Conservation (phyloP, 2,888 invertebrate species). For the Caenorhabditis panamensis region DNA sequence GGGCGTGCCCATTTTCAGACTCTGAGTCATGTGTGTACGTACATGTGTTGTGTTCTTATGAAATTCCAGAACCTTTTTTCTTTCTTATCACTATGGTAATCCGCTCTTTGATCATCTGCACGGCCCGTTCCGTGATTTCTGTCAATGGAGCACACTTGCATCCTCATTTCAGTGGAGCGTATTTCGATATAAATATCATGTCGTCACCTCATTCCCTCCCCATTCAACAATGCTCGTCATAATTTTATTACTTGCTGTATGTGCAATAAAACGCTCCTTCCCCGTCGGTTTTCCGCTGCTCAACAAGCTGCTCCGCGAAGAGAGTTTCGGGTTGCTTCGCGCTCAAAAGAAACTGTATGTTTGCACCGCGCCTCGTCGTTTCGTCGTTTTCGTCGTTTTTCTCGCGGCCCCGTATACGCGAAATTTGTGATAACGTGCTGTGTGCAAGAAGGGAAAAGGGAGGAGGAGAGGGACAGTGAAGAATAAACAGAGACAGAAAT, state of each 20-base stretch:
- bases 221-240: slow-evolving; percentile 15
- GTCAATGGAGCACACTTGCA: background rate
- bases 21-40: background rate
- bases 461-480: background rate
- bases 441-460: background rate
- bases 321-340: background rate
- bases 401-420: slow-evolving; percentile 1
- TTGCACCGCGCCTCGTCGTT: background rate
- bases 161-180: background rate
- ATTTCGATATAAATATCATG: no score
- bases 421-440: slow-evolving; percentile 12
- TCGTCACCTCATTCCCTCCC: slow-evolving; percentile 7
- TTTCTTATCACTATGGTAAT: background rate
- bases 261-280: slow-evolving; percentile 21
- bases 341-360: background rate
- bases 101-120: background rate
- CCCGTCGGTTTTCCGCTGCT: slow-evolving; percentile 5
- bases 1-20: background rate
- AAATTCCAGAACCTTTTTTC: background rate
- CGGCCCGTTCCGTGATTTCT: background rate
- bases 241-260: slow-evolving; percentile 24
- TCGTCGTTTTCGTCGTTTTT: slow-evolving; percentile 12
- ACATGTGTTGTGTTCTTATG: no score
- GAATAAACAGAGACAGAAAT: slow-evolving; percentile 16
- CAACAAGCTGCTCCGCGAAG: slow-evolving; percentile 3